Evolutionary conservation across 2,797 vertebrate genomes (phyloP).

Genomic region (Australoheros facetus): DNA sequence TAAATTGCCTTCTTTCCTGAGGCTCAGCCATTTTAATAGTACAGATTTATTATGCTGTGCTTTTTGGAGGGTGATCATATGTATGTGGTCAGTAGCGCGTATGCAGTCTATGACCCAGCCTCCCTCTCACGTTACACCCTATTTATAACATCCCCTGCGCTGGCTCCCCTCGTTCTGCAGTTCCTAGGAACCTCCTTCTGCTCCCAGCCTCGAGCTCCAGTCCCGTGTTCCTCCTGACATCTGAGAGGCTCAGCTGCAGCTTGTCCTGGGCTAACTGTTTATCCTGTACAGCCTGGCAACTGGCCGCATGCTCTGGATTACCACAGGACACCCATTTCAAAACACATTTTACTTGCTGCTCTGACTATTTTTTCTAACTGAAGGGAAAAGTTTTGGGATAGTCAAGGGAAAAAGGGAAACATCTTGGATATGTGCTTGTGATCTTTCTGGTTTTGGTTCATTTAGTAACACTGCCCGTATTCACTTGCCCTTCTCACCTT

Average conservation of each 20-base stretch:
- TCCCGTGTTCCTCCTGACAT: slow-evolving; percentile 82
- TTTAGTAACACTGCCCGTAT: slow-evolving; percentile 43
- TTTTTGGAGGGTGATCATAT: slow-evolving; percentile 87
- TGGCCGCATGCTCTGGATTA: slow-evolving; percentile 87
- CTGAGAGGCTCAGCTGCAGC: slow-evolving; percentile 85
- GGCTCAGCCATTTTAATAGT: slow-evolving; percentile 78
- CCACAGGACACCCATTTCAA: slow-evolving; percentile 72
- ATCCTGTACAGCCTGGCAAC: slow-evolving; percentile 83
- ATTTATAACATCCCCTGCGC: slow-evolving; percentile 97
- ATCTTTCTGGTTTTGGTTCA: slow-evolving; percentile 43
- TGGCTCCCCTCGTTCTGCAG: slow-evolving; percentile 88
- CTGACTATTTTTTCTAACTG: slow-evolving; percentile 33
- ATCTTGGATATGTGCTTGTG: slow-evolving; percentile 77
- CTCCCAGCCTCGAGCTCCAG: slow-evolving; percentile 83
- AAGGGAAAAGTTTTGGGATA: slow-evolving; percentile 48
- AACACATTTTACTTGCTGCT: slow-evolving; percentile 52
- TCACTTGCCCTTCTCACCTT: slow-evolving; percentile 71
- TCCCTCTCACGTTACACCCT: slow-evolving; percentile 99
- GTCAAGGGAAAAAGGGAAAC: slow-evolving; percentile 57
- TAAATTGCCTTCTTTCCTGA: slow-evolving; percentile 74
- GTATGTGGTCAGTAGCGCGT: slow-evolving; percentile 91
- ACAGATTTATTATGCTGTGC: slow-evolving; percentile 79
- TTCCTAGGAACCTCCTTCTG: slow-evolving; percentile 89
- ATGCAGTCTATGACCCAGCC: slow-evolving; percentile 92
- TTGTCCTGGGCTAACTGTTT: slow-evolving; percentile 82